Conservation (phyloP, 2,797 vertebrate genomes). For the Ctenopoma multispine region DNA sequence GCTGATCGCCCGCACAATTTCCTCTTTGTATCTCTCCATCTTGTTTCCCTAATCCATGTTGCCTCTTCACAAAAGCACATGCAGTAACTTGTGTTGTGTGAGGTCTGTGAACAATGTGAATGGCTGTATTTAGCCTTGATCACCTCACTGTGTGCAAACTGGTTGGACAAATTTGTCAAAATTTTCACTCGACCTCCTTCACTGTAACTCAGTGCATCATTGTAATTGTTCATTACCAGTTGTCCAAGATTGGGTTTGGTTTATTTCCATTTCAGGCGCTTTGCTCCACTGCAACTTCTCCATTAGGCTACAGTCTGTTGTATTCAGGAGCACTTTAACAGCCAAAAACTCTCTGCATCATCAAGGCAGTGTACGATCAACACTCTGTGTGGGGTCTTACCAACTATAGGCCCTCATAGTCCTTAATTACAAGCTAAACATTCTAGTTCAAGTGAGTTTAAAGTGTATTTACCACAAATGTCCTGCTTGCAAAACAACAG, state of each 20-base stretch:
- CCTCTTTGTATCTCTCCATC: constrained; percentile 46
- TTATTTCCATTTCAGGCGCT: constrained; percentile 11
- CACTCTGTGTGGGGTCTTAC: constrained; percentile 42
- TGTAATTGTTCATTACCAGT: neutral
- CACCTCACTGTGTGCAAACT: neutral
- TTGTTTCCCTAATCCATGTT: constrained; percentile 3
- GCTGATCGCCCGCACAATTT: constrained; percentile 40
- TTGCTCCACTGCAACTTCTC: constrained; percentile 12
- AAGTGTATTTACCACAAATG: constrained; percentile 46
- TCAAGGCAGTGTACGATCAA: constrained; percentile 7
- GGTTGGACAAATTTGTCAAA: neutral
- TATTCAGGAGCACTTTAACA: neutral
- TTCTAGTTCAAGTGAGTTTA: constrained; percentile 39
- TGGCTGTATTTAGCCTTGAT: constrained; percentile 3
- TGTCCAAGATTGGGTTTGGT: constrained; percentile 10
- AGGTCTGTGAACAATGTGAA: constrained; percentile 8
- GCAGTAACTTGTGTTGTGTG: constrained; percentile 18
- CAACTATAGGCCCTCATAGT: constrained; percentile 24
- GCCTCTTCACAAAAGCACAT: constrained; percentile 5
- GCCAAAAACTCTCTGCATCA: constrained; percentile 14
- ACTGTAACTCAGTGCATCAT: constrained; percentile 25
- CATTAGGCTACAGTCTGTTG: neutral
- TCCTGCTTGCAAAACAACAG: constrained; percentile 44
- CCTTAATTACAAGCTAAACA: constrained; percentile 55
- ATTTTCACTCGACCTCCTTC: constrained; percentile 5